Percentiles rank a stretch among this genome's conserved stretches.
Evolutionary conservation across 2,113 vertebrate species (phyloP).

Genomic region (Panurus biarmicus): DNA sequence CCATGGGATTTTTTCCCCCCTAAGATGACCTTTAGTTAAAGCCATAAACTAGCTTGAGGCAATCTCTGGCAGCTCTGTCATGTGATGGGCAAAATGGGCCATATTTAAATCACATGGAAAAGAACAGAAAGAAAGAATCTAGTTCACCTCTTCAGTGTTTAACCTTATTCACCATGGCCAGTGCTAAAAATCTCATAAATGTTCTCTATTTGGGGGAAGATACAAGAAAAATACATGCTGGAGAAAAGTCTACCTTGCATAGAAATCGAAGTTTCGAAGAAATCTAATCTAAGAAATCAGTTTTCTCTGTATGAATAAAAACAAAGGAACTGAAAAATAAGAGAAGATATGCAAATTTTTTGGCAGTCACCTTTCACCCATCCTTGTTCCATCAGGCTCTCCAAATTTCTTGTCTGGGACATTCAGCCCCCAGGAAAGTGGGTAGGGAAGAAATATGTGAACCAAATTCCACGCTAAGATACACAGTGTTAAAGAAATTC

Average conservation of each 20-base stretch:
- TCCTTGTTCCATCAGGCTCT: not conserved
- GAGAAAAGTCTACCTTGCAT: not conserved
- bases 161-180: not conserved
- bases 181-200: not conserved
- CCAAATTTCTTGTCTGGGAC: not conserved
- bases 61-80: constrained; percentile 12
- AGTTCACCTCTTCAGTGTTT: not conserved
- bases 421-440: not conserved
- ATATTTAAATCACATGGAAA: constrained; percentile 22
- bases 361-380: not conserved
- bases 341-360: not conserved
- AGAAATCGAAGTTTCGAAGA: not conserved
- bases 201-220: not conserved
- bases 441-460: not conserved
- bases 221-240: not conserved
- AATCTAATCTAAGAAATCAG: not conserved
- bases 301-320: not conserved
- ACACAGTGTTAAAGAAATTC: not conserved
- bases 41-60: not conserved
- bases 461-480: not conserved
- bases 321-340: not conserved
- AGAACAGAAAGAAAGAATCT: not conserved
- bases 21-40: constrained; percentile 9
- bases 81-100: not conserved
- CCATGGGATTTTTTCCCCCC: not conserved